Conservation (phyloP, 2,888 invertebrate genomes). For the Watsonalla binaria region DNA sequence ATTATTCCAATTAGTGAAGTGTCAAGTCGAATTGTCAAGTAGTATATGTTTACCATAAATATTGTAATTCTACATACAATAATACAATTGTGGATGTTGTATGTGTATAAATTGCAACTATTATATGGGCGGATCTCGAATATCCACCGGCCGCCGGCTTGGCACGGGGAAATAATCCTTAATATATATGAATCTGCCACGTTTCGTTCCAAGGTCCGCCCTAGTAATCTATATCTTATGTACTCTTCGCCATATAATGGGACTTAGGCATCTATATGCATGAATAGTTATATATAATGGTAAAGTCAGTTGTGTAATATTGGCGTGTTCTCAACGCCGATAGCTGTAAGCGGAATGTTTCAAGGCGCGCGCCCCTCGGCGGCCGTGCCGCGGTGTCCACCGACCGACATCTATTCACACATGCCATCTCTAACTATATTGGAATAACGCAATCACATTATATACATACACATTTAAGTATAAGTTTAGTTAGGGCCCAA, state of each 20-base stretch:
- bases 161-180: too few species aligned
- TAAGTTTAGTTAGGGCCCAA: too few species aligned
- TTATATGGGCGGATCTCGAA: not conserved
- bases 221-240: not conserved
- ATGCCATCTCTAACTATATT: too few species aligned
- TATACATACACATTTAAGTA: too few species aligned
- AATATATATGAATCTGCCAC: not conserved
- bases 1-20: not conserved
- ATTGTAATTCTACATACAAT: not conserved
- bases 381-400: too few species aligned
- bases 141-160: not conserved
- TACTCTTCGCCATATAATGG: constrained; percentile 3
- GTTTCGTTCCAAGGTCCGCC: not conserved
- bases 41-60: not conserved
- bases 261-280: not conserved
- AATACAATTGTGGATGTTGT: not conserved
- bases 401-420: too few species aligned
- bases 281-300: not conserved
- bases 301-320: not conserved
- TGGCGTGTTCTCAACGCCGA: not conserved
- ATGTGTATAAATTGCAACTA: not conserved
- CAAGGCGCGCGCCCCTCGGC: too few species aligned
- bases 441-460: too few species aligned
- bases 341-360: not conserved
- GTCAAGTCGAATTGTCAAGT: not conserved